Base-by-base conservation (phyloP, 2,797 vertebrate genomes). In the Micrastur ruficollis region DNA sequence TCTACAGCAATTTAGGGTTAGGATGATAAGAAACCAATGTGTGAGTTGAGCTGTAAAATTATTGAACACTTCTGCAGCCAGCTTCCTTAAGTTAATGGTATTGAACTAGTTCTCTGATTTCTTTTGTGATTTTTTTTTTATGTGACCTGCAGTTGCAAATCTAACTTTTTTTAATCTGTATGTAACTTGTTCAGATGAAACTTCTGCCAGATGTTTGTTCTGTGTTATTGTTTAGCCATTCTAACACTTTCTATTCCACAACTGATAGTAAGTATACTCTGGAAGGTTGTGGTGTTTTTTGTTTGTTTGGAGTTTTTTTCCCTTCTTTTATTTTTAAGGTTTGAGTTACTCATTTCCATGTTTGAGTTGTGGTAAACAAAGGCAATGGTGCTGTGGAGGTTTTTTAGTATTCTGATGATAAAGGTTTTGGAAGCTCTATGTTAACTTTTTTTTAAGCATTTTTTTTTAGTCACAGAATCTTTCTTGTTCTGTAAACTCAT, bases 211-310 rank as follows among this genome's bases (percentile, higher is more conserved):
- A 36, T 68, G 23, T 93, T 94, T 93, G 68, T 52, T 44, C 11
- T 82, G 25, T 63, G 47, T 87, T 75, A 91, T 71, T n/a, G 55
- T 90, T 90, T 85, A 92, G 59, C 31, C 23, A 66, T 62, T 75
- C 81, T 89, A 93, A 89, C 71, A 82, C 47, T 68, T 88, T 32
- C 66, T 61, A 18, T 66, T 44, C 47, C 22, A 44, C 31, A 47
- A 22, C 20, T 66, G 53, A 12, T 29, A 23, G 46, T 31, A 86
- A 93, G 58, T 71, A 58, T 34, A 31, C 2, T 2, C 56, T 23
- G 26, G 59, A 72, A 86, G 12, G 3, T 11, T 49, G 29, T 52
- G 9, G 14, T 59, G 18, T 0, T 3, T 47, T 81, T 82, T 82
- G 6, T 50, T 89, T 74, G 42, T 59, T 44, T 75, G 31, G 23